These are phyloP conservation scores for Siderastrea siderea DNA, from an alignment of 92 coral and sea anemone genomes.

Conservation along the genomic window DNA sequence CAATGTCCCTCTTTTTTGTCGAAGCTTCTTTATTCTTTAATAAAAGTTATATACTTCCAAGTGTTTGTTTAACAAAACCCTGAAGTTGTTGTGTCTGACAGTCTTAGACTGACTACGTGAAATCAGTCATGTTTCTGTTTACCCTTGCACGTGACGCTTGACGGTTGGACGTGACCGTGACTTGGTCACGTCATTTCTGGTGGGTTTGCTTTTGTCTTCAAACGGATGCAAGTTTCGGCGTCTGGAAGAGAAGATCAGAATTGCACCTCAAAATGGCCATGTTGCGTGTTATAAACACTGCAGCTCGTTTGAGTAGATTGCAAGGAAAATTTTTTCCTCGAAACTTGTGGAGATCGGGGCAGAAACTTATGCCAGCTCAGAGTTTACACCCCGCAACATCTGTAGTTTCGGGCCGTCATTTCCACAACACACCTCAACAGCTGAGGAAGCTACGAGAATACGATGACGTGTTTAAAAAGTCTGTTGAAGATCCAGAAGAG, in stretches of 20 bases:
- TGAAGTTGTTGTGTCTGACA: too few species aligned
- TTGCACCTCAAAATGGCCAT: conserved; percentile 6
- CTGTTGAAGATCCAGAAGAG: conserved; percentile 79
- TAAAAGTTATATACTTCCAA: too few species aligned
- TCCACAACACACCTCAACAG: conserved; percentile 29
- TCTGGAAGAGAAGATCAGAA: background rate
- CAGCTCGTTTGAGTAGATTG: conserved; percentile 11
- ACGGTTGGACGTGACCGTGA: background rate
- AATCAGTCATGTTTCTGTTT: background rate
- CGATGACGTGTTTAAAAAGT: conserved; percentile 84
- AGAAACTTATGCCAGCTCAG: background rate
- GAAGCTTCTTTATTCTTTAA: too few species aligned
- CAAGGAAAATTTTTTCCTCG: conserved; percentile 20
- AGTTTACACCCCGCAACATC: background rate
- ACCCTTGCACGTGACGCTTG: background rate
- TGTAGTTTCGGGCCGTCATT: conserved; percentile 11
- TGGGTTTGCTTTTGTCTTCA: background rate
- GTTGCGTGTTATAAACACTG: conserved; percentile 11
- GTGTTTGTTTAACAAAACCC: too few species aligned
- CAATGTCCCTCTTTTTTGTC: too few species aligned
- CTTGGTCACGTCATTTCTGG: background rate
- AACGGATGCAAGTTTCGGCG: background rate
- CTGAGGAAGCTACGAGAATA: conserved; percentile 52
- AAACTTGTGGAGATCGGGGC: conserved; percentile 8
- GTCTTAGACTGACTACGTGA: background rate